Evolutionary conservation across 2,113 vertebrate species (phyloP).

Genomic region (Gambusia holbrooki): DNA sequence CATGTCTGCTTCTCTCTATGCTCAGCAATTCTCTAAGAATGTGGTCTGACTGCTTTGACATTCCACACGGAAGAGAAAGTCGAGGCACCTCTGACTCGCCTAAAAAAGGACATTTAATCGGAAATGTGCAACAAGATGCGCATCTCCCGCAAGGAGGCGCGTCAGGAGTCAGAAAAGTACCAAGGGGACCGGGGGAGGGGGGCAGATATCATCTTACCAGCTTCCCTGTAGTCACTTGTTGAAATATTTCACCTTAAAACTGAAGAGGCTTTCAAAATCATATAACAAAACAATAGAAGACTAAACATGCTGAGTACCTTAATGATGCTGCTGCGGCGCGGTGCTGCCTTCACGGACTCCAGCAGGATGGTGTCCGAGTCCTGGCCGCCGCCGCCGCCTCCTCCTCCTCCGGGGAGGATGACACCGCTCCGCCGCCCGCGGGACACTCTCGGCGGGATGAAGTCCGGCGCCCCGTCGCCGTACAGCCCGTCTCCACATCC

Average conservation of each 20-base stretch:
- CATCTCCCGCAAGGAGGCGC: background rate
- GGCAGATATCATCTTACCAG: too few relatives aligned
- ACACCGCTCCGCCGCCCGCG: slow-evolving; percentile 86
- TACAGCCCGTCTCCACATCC: slow-evolving; percentile 74
- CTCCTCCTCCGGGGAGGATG: slow-evolving; percentile 53
- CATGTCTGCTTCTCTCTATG: background rate
- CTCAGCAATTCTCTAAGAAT: background rate
- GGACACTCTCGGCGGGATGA: slow-evolving; percentile 65
- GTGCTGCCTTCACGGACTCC: slow-evolving; percentile 88
- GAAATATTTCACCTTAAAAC: background rate
- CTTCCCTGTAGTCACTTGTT: slow-evolving; percentile 2
- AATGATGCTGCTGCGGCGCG: slow-evolving; percentile 95
- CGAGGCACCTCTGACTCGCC: background rate
- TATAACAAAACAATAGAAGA: too few relatives aligned
- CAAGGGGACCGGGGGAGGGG: background rate
- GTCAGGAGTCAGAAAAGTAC: background rate
- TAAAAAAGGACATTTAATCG: background rate
- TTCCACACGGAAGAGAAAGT: background rate
- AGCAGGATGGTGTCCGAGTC: slow-evolving; percentile 80
- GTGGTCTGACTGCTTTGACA: slow-evolving; percentile 15
- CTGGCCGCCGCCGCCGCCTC: slow-evolving; percentile 57
- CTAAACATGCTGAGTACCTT: slow-evolving; percentile 80
- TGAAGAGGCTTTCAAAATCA: too few relatives aligned
- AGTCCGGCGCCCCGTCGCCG: slow-evolving; percentile 75
- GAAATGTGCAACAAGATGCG: background rate